phyloP scores from a whole-genome alignment of 2,113 vertebrate species.

The Craseonycteris thonglongyai region DNA sequence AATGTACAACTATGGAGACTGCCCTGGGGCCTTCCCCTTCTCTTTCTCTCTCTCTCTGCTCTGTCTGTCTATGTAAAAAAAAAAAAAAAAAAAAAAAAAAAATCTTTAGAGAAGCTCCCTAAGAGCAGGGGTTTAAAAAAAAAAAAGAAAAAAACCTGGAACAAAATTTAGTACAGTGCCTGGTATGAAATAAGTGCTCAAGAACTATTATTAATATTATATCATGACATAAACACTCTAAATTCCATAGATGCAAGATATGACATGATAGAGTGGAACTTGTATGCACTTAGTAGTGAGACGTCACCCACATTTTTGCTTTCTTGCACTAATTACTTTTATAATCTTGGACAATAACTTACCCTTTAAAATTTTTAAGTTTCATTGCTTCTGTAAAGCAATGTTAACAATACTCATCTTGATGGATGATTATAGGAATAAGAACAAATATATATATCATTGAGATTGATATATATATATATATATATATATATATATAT shows the following conservation, averaged over 20 bases:
- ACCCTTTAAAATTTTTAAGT: not conserved
- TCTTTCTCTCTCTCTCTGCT: no score
- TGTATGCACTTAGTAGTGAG: not conserved
- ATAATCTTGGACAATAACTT: not conserved
- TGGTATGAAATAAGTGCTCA: not conserved
- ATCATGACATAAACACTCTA: not conserved
- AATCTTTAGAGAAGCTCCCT: no score
- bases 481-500: no score
- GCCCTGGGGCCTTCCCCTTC: no score
- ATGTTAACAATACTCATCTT: not conserved
- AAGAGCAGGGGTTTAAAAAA: no score
- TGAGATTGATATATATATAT: no score
- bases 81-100: no score
- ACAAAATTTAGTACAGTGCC: not conserved
- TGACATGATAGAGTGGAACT: not conserved
- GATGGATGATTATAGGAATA: not conserved
- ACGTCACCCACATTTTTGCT: not conserved
- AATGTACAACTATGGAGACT: no score
- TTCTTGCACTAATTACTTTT: not conserved
- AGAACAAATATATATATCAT: not conserved
- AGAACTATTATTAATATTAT: not conserved
- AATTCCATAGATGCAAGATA: not conserved
- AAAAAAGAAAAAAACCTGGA: no score
- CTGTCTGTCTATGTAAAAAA: no score
- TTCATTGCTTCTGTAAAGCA: not conserved